Conservation (phyloP, 1,140 invertebrate genomes). For the Drosophila jambulina region DNA sequence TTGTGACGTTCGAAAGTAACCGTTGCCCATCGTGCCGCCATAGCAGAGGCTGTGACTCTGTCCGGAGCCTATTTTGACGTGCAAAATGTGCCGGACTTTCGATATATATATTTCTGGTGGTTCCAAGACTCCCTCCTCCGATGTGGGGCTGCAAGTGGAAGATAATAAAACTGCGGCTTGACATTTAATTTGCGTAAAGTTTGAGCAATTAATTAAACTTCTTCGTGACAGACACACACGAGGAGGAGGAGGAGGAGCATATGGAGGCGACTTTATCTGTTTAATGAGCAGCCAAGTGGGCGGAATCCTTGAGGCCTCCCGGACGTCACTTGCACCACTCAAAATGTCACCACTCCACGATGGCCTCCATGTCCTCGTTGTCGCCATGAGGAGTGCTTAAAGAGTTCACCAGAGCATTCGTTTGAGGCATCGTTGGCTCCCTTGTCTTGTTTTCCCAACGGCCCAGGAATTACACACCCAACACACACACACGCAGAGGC, state of each 20-base stretch:
- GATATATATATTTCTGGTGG: constrained; percentile 8
- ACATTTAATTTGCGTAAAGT: constrained; percentile 47
- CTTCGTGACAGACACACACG: constrained; percentile 4
- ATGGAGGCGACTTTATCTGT: constrained; percentile 15
- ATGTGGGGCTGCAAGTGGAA: constrained; percentile 48
- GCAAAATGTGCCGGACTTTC: constrained; percentile 70
- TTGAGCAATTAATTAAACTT: constrained; percentile 63
- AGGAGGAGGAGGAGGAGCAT: constrained; percentile 3
- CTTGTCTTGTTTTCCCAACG: constrained; percentile 49
- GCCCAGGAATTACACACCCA: constrained; percentile 28
- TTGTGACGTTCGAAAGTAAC: constrained; percentile 85
- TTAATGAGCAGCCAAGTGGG: constrained; percentile 46
- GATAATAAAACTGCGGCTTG: constrained; percentile 45
- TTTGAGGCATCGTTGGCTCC: constrained; percentile 16
- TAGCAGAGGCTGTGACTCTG: constrained; percentile 85
- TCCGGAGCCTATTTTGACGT: constrained; percentile 85
- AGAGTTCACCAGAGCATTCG: constrained; percentile 39
- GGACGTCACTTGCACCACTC: constrained; percentile 25
- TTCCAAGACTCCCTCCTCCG: background rate
- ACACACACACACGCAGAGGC: constrained; percentile 6
- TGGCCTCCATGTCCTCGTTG: constrained; percentile 42
- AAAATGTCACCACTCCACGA: constrained; percentile 28
- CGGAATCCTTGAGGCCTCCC: constrained; percentile 33
- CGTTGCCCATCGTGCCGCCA: constrained; percentile 85
- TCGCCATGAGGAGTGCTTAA: constrained; percentile 38